These are phyloP conservation scores for Polymixis flavicincta DNA, from an alignment of 2,888 invertebrate genomes.

Conservation along the genomic window DNA sequence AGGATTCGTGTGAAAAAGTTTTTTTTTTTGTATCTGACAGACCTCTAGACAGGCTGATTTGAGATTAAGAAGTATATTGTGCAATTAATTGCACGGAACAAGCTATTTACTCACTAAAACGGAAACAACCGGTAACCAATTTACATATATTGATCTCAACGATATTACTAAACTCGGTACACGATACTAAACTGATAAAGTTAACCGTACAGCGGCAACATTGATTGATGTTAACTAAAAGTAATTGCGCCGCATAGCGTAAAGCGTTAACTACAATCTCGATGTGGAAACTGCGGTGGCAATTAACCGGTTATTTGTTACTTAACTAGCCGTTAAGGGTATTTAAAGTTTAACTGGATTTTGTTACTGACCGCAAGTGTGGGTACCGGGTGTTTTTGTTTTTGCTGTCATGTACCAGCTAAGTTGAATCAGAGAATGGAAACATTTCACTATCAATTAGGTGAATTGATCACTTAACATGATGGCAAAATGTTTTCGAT, in stretches of 20 bases:
- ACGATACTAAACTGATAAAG: constrained; percentile 37
- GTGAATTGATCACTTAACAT: background rate
- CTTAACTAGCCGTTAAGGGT: constrained; percentile 34
- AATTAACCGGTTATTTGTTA: constrained; percentile 48
- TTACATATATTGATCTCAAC: constrained; percentile 12
- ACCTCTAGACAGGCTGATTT: background rate
- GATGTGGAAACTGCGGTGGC: constrained; percentile 31
- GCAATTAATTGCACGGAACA: background rate
- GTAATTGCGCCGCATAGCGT: constrained; percentile 51
- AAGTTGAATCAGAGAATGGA: background rate
- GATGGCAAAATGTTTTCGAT: background rate
- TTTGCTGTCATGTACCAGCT: background rate
- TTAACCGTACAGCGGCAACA: constrained; percentile 46
- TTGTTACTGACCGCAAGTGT: constrained; percentile 24
- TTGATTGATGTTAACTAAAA: constrained; percentile 51
- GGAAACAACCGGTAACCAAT: constrained; percentile 24
- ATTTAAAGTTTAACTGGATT: constrained; percentile 51
- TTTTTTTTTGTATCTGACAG: background rate
- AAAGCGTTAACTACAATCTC: constrained; percentile 50
- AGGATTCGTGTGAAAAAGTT: too few relatives aligned
- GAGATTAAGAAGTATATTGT: background rate
- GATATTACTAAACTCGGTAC: constrained; percentile 23
- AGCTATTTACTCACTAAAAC: constrained; percentile 10
- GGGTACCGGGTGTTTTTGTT: background rate
- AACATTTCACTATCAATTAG: background rate